Percentiles rank a stretch among this genome's conserved stretches.
Evolutionary conservation across 30 jellyfish, hydroid and myxozoan species (phyloP).

Genomic region (Sanderia malayensis): DNA sequence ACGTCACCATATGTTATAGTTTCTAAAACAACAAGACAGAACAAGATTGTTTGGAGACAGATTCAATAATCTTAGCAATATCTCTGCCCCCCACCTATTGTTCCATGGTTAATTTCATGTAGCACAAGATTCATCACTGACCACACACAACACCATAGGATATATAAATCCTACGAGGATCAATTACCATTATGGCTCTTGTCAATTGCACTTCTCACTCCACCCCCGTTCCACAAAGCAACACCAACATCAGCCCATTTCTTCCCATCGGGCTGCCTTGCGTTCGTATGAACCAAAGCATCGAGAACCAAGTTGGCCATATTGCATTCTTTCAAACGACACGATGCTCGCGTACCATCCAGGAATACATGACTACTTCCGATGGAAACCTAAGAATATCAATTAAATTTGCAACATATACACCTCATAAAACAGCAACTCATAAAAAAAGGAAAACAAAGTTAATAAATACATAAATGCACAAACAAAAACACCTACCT

Average conservation of each 20-base stretch:
- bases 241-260: slow-evolving; percentile 87
- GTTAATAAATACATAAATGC: too few relatives aligned
- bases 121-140: too few relatives aligned
- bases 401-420: too few relatives aligned
- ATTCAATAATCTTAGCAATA: too few relatives aligned
- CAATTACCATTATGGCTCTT: slow-evolving; percentile 75
- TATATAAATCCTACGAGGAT: background rate
- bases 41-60: too few relatives aligned
- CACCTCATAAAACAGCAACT: too few relatives aligned
- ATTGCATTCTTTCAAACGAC: slow-evolving; percentile 91
- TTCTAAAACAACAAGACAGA: slow-evolving; percentile 49
- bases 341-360: slow-evolving; percentile 69
- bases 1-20: slow-evolving; percentile 79
- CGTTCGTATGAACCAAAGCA: slow-evolving; percentile 67
- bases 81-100: too few relatives aligned
- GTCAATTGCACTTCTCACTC: slow-evolving; percentile 70
- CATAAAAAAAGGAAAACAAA: too few relatives aligned
- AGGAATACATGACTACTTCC: slow-evolving; percentile 83
- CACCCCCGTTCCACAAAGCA: slow-evolving; percentile 93
- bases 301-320: slow-evolving; percentile 84
- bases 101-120: too few relatives aligned
- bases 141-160: too few relatives aligned
- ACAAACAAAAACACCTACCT: too few relatives aligned
- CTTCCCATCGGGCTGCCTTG: slow-evolving; percentile 61
- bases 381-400: slow-evolving; percentile 49